Conservation (phyloP, 1,140 invertebrate species). For the Drosophila virilis region DNA sequence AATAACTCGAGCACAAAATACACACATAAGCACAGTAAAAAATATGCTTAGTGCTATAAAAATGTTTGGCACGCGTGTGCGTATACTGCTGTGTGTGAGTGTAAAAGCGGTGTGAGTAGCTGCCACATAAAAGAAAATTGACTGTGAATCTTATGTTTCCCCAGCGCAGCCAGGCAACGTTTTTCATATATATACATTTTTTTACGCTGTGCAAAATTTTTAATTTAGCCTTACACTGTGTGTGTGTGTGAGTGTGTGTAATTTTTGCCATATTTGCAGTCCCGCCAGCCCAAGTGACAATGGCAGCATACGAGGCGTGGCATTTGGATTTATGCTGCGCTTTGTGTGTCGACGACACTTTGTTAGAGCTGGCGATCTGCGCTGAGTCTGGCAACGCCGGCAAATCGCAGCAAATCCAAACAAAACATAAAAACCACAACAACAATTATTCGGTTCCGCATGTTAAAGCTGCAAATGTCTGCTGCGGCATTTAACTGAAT, state of each 20-base stretch:
- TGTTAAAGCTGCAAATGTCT: conserved; percentile 1
- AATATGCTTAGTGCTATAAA: conserved; percentile 65
- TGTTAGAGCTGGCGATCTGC: conserved; percentile 7
- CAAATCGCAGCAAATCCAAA: conserved; percentile 25
- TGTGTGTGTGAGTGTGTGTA: conserved; percentile 14
- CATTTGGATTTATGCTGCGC: conserved; percentile 41
- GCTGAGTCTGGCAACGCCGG: neutral
- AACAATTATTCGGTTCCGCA: conserved; percentile 6
- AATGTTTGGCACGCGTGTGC: conserved; percentile 26
- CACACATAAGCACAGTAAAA: conserved; percentile 47
- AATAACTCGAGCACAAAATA: conserved; percentile 1
- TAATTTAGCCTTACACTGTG: conserved; percentile 20
- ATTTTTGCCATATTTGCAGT: conserved; percentile 28
- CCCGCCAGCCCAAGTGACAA: conserved; percentile 34
- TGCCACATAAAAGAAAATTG: conserved; percentile 75
- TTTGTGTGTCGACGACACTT: conserved; percentile 40
- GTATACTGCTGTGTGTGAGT: conserved; percentile 24
- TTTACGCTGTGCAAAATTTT: conserved; percentile 44
- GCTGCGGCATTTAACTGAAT: conserved; percentile 13
- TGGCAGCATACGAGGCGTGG: conserved; percentile 36
- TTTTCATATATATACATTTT: neutral
- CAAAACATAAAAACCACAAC: conserved; percentile 11
- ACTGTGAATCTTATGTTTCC: conserved; percentile 72
- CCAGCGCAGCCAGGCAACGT: conserved; percentile 22
- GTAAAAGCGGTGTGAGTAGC: conserved; percentile 13